Conservation (phyloP, 2,888 invertebrate species). For the Exocentrus adspersus region DNA sequence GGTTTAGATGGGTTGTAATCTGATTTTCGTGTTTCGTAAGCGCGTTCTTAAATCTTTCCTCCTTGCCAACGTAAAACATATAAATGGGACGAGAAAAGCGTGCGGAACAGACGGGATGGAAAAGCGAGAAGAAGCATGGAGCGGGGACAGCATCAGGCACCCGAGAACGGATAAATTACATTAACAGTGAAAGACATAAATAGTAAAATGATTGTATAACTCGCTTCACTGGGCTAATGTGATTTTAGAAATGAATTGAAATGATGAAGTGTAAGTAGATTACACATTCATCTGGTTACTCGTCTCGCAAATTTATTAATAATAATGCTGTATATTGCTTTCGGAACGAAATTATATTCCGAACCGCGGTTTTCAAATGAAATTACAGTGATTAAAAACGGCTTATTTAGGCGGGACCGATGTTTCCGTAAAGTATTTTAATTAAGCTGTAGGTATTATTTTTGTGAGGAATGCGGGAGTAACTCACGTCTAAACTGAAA, state of each 20-base stretch:
- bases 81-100: conserved; percentile 2
- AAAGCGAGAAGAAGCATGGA: not conserved
- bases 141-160: not conserved
- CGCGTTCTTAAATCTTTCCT: conserved; percentile 33
- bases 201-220: conserved; percentile 50
- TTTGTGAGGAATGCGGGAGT: not conserved
- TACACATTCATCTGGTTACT: conserved; percentile 32
- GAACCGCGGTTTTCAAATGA: not conserved
- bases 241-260: conserved; percentile 50
- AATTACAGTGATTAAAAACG: conserved; percentile 6
- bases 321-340: conserved; percentile 8
- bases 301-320: conserved; percentile 9
- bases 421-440: conserved; percentile 1
- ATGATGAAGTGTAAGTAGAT: conserved; percentile 48
- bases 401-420: not conserved
- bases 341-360: not conserved
- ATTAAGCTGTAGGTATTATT: not conserved
- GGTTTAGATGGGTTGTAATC: conserved; percentile 37
- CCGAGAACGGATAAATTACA: conserved; percentile 46
- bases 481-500: not conserved
- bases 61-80: conserved; percentile 14
- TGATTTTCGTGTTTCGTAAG: conserved; percentile 36
- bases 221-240: conserved; percentile 46
- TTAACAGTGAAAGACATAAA: conserved; percentile 45
- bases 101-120: conserved; percentile 3